A percentile compares a stretch with the other conserved stretches of the same genome.
phyloP scores from a whole-genome alignment of 2,113 vertebrate species.

The Tenebrosternarchus preto region DNA sequence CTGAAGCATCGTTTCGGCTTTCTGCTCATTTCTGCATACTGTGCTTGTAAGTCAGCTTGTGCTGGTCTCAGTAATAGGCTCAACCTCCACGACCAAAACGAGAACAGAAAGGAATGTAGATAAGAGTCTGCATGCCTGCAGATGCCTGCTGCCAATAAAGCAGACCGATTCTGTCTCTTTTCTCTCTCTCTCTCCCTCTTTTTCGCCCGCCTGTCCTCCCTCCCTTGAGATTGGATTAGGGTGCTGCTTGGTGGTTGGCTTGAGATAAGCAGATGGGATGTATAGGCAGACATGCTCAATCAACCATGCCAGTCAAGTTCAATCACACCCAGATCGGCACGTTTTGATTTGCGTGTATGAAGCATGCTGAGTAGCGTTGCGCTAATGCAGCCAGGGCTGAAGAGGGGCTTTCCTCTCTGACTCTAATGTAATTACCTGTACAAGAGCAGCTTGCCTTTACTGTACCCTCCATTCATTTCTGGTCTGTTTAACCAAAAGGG shows the following conservation, averaged over 20 bases:
- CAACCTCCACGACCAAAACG: background rate
- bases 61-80: background rate
- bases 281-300: background rate
- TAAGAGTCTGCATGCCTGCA: background rate
- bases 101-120: background rate
- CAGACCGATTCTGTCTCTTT: background rate
- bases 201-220: too few relatives aligned
- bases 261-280: conserved; percentile 10
- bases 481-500: conserved; percentile 22
- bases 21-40: too few relatives aligned
- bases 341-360: background rate
- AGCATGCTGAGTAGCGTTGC: background rate
- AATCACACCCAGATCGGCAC: conserved; percentile 8
- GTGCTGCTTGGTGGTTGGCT: background rate
- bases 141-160: background rate
- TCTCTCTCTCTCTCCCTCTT: conserved; percentile 3
- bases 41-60: background rate
- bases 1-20: too few relatives aligned
- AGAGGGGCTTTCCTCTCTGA: background rate
- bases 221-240: background rate
- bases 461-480: conserved; percentile 24
- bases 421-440: conserved; percentile 10
- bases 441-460: background rate
- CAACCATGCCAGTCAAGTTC: background rate
- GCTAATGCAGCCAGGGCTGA: background rate